Conservation (phyloP, 2,113 vertebrate species). For the Archilochus colubris region DNA sequence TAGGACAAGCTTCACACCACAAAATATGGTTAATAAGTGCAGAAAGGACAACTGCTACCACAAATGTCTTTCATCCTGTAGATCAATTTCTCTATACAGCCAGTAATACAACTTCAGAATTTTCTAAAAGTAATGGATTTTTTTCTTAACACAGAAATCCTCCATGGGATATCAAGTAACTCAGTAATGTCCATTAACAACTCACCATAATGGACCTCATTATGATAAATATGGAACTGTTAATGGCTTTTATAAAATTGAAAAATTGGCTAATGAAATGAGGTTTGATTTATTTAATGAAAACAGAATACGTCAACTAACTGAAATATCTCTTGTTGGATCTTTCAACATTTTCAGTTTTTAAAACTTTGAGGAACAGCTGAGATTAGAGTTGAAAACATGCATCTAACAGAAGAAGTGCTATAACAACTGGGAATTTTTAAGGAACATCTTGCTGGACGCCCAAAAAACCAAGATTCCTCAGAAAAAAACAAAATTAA, state of each 20-base stretch:
- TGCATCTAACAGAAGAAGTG: not conserved
- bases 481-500: not conserved
- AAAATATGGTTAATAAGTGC: not conserved
- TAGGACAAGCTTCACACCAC: not conserved
- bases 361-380: not conserved
- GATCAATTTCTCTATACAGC: not conserved
- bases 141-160: conserved; percentile 12
- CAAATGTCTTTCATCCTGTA: not conserved
- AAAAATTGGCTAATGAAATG: conserved; percentile 36
- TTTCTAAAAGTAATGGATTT: conserved; percentile 25
- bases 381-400: not conserved
- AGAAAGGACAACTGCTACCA: not conserved
- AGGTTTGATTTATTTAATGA: conserved; percentile 54
- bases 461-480: not conserved
- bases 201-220: conserved; percentile 43
- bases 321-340: conserved; percentile 18
- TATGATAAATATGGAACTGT: conserved; percentile 49
- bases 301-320: conserved; percentile 36
- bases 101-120: not conserved
- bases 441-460: not conserved
- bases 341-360: not conserved
- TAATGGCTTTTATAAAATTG: conserved; percentile 56
- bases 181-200: conserved; percentile 32
- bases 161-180: conserved; percentile 45
- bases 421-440: conserved; percentile 17